Base-by-base conservation (phyloP, 2,797 vertebrate genomes). In the Xerus rutilus region DNA sequence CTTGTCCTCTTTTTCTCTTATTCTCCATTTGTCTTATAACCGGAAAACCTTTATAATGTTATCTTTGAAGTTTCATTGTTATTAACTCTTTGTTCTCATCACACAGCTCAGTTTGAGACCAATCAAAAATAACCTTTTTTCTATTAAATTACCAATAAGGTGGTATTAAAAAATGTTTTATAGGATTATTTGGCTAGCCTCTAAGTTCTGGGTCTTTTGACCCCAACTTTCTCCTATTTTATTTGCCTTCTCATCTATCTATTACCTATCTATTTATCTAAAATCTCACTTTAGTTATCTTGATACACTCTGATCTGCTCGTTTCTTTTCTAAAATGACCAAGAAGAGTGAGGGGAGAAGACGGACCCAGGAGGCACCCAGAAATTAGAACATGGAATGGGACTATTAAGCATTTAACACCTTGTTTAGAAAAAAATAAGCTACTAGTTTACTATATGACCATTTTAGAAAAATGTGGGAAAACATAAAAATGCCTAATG, bases 1-100 rank as follows among this genome's bases (percentile, higher is more conserved):
- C 97, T 98, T 98, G 96, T 98, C 98, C 97, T 97, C 94, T 98
- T 97, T 98, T 98, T 89, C 86, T 97, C 95, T 98, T 97, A 96
- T 97, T 98, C 97, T 97, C 78, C 82, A 77, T 98, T 97, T 98
- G 96, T 98, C 89, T 97, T 97, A 98, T 97, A 98, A 98, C 96
- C 82, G 94, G 97, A 97, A 97, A 98, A 92, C 93, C 97, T 97
- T 98, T 98, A 92, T 97, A 98, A 98, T 97, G 97, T 96, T 95
- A 87, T 96, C 86, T 96, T 97, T 97, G 35, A 85, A 84, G 89
- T 97, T 98, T 97, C 77, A 92, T 96, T 97, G 92, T 64, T 96
- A 92, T 98, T 97, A 98, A 97, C 97, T 98, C 96, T 97, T 96
- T 91, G 59, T 93, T 91, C 65, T 91, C 52, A 91, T 91, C 30